Conservation (phyloP, 2,888 invertebrate genomes). For the Opisthograptis luteolata region DNA sequence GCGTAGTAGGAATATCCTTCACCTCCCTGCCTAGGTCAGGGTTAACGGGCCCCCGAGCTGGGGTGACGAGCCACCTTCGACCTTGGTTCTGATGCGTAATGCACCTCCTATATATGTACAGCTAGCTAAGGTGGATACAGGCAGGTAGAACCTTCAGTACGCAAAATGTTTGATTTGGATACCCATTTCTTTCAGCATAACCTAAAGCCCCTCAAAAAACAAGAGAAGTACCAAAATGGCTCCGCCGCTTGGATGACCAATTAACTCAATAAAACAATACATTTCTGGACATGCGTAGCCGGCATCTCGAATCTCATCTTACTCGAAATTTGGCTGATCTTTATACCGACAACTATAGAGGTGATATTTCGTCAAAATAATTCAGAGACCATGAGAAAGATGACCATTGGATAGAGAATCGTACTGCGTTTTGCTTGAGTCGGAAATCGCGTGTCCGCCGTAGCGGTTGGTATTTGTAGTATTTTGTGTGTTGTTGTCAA, state of each 20-base stretch:
- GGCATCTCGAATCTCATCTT: constrained; percentile 57
- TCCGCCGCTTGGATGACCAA: constrained; percentile 25
- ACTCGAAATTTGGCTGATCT: constrained; percentile 38
- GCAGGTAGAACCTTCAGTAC: not conserved
- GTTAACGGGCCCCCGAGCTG: constrained; percentile 79
- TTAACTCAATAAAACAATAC: constrained; percentile 61
- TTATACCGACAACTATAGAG: constrained; percentile 68
- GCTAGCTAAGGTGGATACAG: not conserved
- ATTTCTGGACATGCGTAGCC: constrained; percentile 78
- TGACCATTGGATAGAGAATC: constrained; percentile 62
- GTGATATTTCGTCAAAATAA: constrained; percentile 68
- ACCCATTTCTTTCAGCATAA: too few species aligned
- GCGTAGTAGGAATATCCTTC: constrained; percentile 82
- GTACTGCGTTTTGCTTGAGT: constrained; percentile 67
- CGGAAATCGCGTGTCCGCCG: constrained; percentile 61
- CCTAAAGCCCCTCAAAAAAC: too few species aligned
- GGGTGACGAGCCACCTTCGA: constrained; percentile 78
- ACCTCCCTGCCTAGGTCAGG: constrained; percentile 82
- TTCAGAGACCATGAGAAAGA: constrained; percentile 49
- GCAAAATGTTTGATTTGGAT: too few species aligned
- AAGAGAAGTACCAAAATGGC: too few species aligned
- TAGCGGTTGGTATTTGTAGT: constrained; percentile 37
- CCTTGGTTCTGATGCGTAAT: constrained; percentile 73
- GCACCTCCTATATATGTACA: constrained; percentile 48
- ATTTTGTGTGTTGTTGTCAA: constrained; percentile 50